These are phyloP conservation scores for Ectropis grisescens DNA, from an alignment of 1,140 invertebrate genomes.

Conservation along the genomic window DNA sequence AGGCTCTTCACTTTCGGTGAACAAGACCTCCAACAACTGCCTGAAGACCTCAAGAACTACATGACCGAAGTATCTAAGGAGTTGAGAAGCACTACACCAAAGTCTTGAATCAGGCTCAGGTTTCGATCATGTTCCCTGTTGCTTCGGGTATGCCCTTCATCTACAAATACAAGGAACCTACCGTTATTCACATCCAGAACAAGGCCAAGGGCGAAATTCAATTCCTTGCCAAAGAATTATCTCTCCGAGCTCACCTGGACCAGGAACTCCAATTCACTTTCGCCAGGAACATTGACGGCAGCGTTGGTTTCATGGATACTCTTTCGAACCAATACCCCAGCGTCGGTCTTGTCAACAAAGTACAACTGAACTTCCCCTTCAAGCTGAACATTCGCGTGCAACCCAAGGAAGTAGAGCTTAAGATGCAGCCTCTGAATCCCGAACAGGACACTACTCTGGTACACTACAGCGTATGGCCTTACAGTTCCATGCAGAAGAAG, in stretches of 20 bases:
- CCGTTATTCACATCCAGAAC: constrained; percentile 59
- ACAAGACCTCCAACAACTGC: constrained; percentile 63
- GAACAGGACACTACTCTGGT: constrained; percentile 65
- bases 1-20: constrained; percentile 72
- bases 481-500: constrained; percentile 71
- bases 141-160: constrained; percentile 77
- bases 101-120: constrained; percentile 62
- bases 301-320: constrained; percentile 75
- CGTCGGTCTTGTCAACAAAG: constrained; percentile 72
- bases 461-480: constrained; percentile 73
- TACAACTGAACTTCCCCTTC: constrained; percentile 71
- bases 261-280: constrained; percentile 61
- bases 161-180: constrained; percentile 71
- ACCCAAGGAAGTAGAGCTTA: constrained; percentile 45
- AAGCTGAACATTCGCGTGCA: constrained; percentile 56
- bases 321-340: constrained; percentile 72
- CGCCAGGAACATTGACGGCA: constrained; percentile 68
- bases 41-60: constrained; percentile 36
- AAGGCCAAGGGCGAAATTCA: constrained; percentile 43
- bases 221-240: constrained; percentile 14
- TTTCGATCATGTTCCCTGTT: constrained; percentile 75
- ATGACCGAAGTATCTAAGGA: constrained; percentile 47
- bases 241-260: constrained; percentile 40
- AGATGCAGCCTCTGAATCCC: constrained; percentile 58
- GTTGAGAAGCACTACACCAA: constrained; percentile 70